These are phyloP conservation scores for Xyrauchen texanus DNA, from an alignment of 2,113 vertebrate genomes.

Conservation along the genomic window DNA sequence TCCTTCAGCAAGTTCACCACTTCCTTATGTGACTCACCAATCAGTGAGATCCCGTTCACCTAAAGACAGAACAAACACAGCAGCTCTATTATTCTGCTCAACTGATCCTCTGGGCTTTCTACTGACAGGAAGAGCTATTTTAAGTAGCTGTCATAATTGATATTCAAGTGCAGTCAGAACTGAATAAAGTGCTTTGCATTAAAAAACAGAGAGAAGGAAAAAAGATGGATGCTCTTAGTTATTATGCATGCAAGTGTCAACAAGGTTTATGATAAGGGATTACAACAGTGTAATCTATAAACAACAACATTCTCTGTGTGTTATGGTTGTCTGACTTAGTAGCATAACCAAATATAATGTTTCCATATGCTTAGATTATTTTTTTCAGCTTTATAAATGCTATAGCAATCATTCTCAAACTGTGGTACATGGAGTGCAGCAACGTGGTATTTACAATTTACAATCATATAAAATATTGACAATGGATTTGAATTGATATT, in stretches of 20 bases:
- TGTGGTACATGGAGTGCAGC: too few species aligned
- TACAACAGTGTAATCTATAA: slow-evolving; percentile 7
- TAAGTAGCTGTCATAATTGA: slow-evolving; percentile 10
- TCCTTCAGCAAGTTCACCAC: slow-evolving; percentile 88
- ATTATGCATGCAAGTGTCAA: slow-evolving; percentile 30
- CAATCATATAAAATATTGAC: too few species aligned
- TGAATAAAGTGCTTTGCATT: slow-evolving; percentile 13
- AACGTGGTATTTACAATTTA: too few species aligned
- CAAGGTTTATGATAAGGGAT: slow-evolving; percentile 19
- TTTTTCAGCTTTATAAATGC: too few species aligned
- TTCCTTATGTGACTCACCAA: slow-evolving; percentile 89
- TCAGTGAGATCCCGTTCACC: slow-evolving; percentile 88
- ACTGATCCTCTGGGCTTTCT: slow-evolving; percentile 17
- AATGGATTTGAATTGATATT: too few species aligned
- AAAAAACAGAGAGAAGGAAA: slow-evolving; percentile 24
- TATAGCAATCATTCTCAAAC: too few species aligned
- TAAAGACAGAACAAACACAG: slow-evolving; percentile 56
- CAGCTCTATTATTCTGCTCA: neutral
- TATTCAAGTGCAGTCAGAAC: slow-evolving; percentile 30
- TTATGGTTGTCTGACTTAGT: too few species aligned
- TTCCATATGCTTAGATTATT: too few species aligned
- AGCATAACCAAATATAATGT: too few species aligned
- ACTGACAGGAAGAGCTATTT: slow-evolving; percentile 28
- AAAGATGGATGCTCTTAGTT: slow-evolving; percentile 22
- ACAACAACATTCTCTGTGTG: neutral